These are phyloP conservation scores for Radopholus similis DNA, from an alignment of 1,140 invertebrate species.

Conservation along the genomic window DNA sequence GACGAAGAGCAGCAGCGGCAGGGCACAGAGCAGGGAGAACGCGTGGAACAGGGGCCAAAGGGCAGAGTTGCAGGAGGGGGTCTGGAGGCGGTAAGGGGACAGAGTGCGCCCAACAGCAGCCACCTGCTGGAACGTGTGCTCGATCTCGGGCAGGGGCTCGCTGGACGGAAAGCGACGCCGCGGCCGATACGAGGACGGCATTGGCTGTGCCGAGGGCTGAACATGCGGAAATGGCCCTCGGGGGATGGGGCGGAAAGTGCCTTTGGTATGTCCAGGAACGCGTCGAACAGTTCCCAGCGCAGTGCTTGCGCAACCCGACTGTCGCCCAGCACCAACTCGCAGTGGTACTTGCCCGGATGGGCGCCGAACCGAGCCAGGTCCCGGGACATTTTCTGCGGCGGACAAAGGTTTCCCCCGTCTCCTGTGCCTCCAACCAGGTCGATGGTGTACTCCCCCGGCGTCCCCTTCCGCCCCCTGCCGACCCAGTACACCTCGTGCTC, in stretches of 20 bases:
- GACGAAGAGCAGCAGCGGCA: background rate
- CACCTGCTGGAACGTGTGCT: background rate
- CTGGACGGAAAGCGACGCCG: background rate
- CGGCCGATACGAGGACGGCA: background rate
- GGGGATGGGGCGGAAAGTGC: background rate
- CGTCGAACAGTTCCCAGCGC: slow-evolving; percentile 6
- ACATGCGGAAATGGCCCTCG: background rate
- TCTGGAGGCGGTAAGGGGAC: background rate
- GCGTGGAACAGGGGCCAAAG: background rate
- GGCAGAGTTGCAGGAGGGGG: background rate
- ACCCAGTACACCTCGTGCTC: no score
- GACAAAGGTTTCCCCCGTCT: no score
- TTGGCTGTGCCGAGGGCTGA: background rate
- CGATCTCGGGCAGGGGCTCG: background rate
- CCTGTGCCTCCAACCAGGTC: no score
- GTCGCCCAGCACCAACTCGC: slow-evolving; percentile 10
- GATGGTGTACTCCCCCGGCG: no score
- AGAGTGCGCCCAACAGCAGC: background rate
- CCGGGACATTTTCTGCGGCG: slow-evolving; percentile 13
- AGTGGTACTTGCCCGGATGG: background rate
- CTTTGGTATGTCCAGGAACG: slow-evolving; percentile 15
- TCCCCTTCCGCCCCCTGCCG: no score
- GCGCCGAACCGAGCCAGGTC: background rate
- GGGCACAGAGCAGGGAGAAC: background rate
- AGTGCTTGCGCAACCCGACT: background rate